Conservation (phyloP, 2,888 invertebrate species). For the Cataglyphis livida region DNA sequence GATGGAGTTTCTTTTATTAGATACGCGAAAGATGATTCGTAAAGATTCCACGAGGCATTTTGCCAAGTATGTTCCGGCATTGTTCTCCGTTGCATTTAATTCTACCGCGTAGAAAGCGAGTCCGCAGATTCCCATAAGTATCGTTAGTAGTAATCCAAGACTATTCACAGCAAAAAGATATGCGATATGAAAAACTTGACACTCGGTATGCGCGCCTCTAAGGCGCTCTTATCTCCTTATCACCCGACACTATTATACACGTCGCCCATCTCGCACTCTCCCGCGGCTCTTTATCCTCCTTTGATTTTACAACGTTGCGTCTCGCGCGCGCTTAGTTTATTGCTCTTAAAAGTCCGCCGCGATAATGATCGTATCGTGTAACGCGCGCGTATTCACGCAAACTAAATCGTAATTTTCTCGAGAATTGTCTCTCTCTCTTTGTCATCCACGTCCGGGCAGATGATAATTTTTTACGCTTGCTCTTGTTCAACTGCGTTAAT, state of each 20-base stretch:
- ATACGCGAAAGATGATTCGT: background rate
- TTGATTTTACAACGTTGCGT: conserved; percentile 26
- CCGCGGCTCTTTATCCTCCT: conserved; percentile 48
- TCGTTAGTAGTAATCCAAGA: conserved; percentile 66
- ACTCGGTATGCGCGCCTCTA: conserved; percentile 55
- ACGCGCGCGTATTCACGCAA: conserved; percentile 16
- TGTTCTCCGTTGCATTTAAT: conserved; percentile 34
- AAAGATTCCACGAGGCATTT: conserved; percentile 33
- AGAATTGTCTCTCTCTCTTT: conserved; percentile 3
- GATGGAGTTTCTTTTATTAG: background rate
- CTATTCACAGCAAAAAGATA: conserved; percentile 47
- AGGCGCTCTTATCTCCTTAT: conserved; percentile 65
- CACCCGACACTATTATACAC: conserved; percentile 49
- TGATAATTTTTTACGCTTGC: background rate
- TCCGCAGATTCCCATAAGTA: conserved; percentile 58
- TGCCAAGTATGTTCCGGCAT: conserved; percentile 10
- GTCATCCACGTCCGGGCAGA: background rate
- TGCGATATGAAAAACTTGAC: conserved; percentile 69
- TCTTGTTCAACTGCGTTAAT: background rate
- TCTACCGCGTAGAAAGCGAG: conserved; percentile 31
- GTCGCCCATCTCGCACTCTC: conserved; percentile 34
- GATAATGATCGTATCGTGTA: conserved; percentile 51
- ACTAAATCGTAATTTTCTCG: conserved; percentile 21
- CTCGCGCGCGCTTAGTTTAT: conserved; percentile 27
- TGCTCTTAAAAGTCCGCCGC: conserved; percentile 14